phyloP scores from a whole-genome alignment of 2,113 vertebrate genomes.

The Pterocles burchelli region DNA sequence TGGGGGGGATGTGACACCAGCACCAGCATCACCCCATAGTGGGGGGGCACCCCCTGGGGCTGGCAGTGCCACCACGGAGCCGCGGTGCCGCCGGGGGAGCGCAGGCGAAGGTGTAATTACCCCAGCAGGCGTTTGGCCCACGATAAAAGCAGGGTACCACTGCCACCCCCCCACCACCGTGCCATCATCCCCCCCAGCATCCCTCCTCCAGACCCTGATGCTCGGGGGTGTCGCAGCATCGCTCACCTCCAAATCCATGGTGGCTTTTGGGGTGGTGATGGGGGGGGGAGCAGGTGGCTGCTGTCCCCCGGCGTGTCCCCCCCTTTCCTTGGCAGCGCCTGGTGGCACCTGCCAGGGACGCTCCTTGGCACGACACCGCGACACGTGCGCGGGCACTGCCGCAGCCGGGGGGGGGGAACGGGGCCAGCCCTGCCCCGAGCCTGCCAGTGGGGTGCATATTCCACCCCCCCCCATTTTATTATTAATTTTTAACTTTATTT shows the following conservation, averaged over 20 bases:
- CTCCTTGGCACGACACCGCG: neutral
- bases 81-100: neutral
- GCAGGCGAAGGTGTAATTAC: neutral
- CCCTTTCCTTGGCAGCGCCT: neutral
- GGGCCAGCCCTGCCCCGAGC: neutral
- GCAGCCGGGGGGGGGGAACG: neutral
- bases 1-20: neutral
- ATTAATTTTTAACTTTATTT: neutral
- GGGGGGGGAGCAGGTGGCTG: neutral
- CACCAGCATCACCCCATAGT: neutral
- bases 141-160: neutral
- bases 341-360: neutral
- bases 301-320: neutral
- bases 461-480: neutral
- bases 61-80: neutral
- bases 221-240: neutral
- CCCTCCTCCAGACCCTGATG: neutral
- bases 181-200: neutral
- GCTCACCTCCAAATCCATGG: neutral
- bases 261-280: neutral
- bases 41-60: neutral
- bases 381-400: neutral
- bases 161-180: neutral
- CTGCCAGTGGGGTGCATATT: neutral
- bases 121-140: neutral